Conservation (phyloP, 2,888 invertebrate species). For the Labia minor region DNA sequence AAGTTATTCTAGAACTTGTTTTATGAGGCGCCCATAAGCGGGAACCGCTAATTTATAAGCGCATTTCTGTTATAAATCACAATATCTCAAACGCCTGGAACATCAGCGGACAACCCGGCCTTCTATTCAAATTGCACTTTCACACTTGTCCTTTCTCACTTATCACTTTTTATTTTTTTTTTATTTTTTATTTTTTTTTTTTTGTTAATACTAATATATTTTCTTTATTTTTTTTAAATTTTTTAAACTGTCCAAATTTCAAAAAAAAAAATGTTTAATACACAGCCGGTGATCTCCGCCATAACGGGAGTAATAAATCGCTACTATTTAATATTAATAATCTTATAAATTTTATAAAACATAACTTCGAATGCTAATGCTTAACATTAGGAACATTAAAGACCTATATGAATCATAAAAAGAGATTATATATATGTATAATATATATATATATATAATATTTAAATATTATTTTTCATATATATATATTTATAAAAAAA, state of each 20-base stretch:
- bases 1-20: neutral
- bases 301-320: conserved; percentile 13
- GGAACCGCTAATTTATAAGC: conserved; percentile 5
- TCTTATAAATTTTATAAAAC: neutral
- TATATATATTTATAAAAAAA: neutral
- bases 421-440: neutral
- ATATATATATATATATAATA: neutral
- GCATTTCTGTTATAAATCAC: conserved; percentile 7
- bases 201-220: neutral
- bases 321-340: conserved; percentile 13
- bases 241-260: neutral
- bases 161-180: neutral
- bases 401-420: neutral
- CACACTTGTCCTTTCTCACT: neutral
- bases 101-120: conserved; percentile 13
- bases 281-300: conserved; percentile 13
- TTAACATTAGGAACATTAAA: conserved; percentile 13
- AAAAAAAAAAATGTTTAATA: neutral
- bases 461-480: too few relatives aligned
- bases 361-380: conserved; percentile 7
- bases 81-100: conserved; percentile 5
- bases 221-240: neutral
- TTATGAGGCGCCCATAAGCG: neutral
- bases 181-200: neutral
- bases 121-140: neutral